These are phyloP conservation scores for Myxocyprinus asiaticus DNA, from an alignment of 2,113 vertebrate genomes.

Conservation along the genomic window DNA sequence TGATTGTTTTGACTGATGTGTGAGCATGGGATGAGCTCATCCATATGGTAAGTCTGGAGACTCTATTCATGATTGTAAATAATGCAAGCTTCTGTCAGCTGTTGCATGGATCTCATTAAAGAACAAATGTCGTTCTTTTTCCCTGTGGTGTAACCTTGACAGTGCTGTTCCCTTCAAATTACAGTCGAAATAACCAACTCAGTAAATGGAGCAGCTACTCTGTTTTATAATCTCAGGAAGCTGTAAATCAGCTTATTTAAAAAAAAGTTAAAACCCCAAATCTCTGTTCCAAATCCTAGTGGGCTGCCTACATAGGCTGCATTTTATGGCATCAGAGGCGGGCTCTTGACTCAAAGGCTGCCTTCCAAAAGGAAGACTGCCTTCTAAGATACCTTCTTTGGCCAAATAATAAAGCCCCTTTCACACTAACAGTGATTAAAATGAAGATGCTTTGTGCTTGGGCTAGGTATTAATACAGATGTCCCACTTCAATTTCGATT, in stretches of 20 bases:
- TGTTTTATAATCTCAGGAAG: constrained; percentile 20
- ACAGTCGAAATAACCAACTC: constrained; percentile 2
- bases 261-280: constrained; percentile 9
- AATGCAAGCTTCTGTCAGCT: constrained; percentile 47
- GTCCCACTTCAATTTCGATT: too few species aligned
- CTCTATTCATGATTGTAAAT: constrained; percentile 39
- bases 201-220: not conserved
- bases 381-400: too few species aligned
- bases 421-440: too few species aligned
- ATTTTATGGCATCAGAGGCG: too few species aligned
- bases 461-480: too few species aligned
- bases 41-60: constrained; percentile 38
- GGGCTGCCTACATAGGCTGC: too few species aligned
- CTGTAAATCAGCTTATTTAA: constrained; percentile 18
- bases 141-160: constrained; percentile 15
- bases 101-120: constrained; percentile 57
- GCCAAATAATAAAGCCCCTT: too few species aligned
- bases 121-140: constrained; percentile 2
- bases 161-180: constrained; percentile 43
- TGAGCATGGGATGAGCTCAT: constrained; percentile 45
- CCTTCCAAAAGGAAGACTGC: too few species aligned
- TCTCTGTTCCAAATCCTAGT: not conserved
- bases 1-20: not conserved
- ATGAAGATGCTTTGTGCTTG: too few species aligned
- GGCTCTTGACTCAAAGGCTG: too few species aligned